These are phyloP conservation scores for Urocyon cinereoargenteus DNA, from an alignment of 2,797 vertebrate genomes.

Conservation along the genomic window DNA sequence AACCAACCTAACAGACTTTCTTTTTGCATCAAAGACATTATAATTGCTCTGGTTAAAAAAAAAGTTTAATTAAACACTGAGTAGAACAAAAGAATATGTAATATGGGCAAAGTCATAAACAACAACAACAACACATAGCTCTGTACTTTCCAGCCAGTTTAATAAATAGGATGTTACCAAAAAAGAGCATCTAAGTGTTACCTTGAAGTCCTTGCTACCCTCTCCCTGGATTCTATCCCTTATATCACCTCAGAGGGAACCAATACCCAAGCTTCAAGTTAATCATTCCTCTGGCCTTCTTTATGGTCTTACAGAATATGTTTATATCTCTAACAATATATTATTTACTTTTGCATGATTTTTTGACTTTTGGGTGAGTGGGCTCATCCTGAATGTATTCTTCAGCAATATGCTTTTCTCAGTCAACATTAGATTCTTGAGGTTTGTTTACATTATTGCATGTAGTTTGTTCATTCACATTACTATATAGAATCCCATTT, in stretches of 20 bases:
- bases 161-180: background rate
- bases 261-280: background rate
- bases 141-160: constrained; percentile 24
- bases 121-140: background rate
- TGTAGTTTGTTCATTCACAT: background rate
- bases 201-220: background rate
- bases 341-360: constrained; percentile 17
- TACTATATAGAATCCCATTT: background rate
- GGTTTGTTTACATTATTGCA: constrained; percentile 18
- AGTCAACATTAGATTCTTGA: background rate
- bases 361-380: constrained; percentile 4
- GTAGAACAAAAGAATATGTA: constrained; percentile 52
- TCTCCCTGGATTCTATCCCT: background rate
- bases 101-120: constrained; percentile 44
- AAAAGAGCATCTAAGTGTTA: background rate
- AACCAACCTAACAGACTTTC: constrained; percentile 48
- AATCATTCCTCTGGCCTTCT: constrained; percentile 24
- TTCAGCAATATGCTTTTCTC: constrained; percentile 36
- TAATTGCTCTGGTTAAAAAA: constrained; percentile 43
- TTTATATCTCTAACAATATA: constrained; percentile 31
- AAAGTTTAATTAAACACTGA: constrained; percentile 51
- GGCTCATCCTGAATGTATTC: background rate
- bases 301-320: constrained; percentile 2
- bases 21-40: constrained; percentile 48
- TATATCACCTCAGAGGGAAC: background rate